Conservation (phyloP, 1,140 invertebrate species). For the Drosophila funebris region DNA sequence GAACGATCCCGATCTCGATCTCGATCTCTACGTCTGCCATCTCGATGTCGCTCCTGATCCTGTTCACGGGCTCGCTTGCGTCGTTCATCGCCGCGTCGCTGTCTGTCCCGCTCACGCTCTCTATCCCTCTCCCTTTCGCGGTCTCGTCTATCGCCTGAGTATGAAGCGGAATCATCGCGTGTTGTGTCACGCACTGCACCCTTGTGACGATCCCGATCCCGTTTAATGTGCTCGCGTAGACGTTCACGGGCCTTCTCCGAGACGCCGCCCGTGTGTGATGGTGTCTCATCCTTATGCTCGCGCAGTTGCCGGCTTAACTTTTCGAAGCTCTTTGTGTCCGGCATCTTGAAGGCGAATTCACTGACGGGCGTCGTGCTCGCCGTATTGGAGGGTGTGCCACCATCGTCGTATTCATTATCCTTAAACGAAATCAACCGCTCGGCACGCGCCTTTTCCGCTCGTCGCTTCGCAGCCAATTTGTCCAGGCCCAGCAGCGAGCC, state of each 20-base stretch:
- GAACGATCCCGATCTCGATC: constrained; percentile 53
- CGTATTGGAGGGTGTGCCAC: constrained; percentile 57
- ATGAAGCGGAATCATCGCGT: constrained; percentile 20
- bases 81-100: constrained; percentile 31
- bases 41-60: constrained; percentile 6
- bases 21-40: constrained; percentile 50
- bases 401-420: constrained; percentile 86
- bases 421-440: constrained; percentile 88
- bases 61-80: constrained; percentile 30
- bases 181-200: constrained; percentile 13
- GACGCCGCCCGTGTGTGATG: constrained; percentile 96
- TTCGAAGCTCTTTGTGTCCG: constrained; percentile 79
- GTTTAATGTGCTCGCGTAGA: constrained; percentile 87
- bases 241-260: constrained; percentile 90
- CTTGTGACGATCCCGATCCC: constrained; percentile 55
- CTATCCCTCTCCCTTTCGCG: constrained; percentile 37
- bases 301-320: constrained; percentile 89
- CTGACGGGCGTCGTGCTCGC: constrained; percentile 50
- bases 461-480: constrained; percentile 91
- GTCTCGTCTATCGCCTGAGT: constrained; percentile 15
- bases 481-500: constrained; percentile 94
- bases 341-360: constrained; percentile 75
- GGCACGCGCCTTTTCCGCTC: constrained; percentile 86
- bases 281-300: constrained; percentile 92
- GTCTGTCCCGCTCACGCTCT: constrained; percentile 50